These are phyloP conservation scores for Drosophila seguyi DNA, from an alignment of 1,140 invertebrate species.

Conservation along the genomic window DNA sequence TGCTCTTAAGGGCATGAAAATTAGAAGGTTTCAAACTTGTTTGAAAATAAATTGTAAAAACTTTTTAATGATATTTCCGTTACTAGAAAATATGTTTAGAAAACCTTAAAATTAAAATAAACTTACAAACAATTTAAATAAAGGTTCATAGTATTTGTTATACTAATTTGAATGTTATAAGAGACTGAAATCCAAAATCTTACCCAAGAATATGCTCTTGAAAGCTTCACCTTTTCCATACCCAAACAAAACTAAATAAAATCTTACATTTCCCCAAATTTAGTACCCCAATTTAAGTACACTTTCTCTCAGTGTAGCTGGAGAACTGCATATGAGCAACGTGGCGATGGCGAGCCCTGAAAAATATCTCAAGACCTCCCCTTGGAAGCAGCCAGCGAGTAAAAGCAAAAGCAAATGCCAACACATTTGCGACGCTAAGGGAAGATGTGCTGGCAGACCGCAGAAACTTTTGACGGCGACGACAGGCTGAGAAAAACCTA, in stretches of 20 bases:
- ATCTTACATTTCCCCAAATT: background rate
- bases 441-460: constrained; percentile 54
- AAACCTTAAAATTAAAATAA: too few relatives aligned
- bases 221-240: background rate
- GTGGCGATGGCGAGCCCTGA: constrained; percentile 43
- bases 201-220: background rate
- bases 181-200: too few relatives aligned
- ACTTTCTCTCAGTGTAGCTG: constrained; percentile 15
- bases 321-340: constrained; percentile 65
- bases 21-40: background rate
- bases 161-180: too few relatives aligned
- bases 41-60: background rate
- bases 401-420: constrained; percentile 64
- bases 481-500: constrained; percentile 28
- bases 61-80: background rate
- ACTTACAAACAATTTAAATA: too few relatives aligned
- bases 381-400: constrained; percentile 67
- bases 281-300: fast-evolving
- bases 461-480: constrained; percentile 75
- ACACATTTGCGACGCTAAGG: constrained; percentile 59
- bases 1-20: too few relatives aligned
- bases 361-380: constrained; percentile 76
- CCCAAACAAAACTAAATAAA: background rate
- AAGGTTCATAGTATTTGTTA: too few relatives aligned
- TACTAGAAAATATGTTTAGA: background rate